Evolutionary conservation across 2,113 vertebrate species (phyloP).

Genomic region (Podarcis raffonei): DNA sequence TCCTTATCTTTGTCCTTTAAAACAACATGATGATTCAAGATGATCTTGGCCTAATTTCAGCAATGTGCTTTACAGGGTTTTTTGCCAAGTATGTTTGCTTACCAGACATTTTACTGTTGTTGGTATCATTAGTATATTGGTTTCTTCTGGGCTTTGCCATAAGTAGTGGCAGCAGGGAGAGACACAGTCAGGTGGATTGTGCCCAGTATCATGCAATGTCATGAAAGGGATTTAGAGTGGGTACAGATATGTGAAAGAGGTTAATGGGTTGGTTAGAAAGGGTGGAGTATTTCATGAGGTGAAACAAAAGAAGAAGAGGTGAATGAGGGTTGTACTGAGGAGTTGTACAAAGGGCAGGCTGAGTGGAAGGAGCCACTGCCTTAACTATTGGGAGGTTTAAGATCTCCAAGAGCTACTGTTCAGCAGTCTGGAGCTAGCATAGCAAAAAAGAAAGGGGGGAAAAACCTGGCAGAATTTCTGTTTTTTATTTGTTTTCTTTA

Average conservation of each 20-base stretch:
- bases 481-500: too few relatives aligned
- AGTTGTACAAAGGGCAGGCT: not conserved
- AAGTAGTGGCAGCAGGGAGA: not conserved
- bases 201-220: not conserved
- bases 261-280: not conserved
- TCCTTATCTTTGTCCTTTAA: conserved; percentile 8
- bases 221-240: not conserved
- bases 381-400: not conserved
- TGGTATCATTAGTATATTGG: not conserved
- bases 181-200: not conserved
- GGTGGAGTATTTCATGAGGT: not conserved
- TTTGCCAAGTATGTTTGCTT: not conserved
- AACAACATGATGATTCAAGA: conserved; percentile 7
- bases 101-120: not conserved
- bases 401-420: not conserved
- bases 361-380: not conserved
- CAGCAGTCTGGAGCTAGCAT: not conserved
- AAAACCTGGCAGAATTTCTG: too few relatives aligned
- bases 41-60: conserved; percentile 10
- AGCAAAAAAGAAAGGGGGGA: too few relatives aligned
- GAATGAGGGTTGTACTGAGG: not conserved
- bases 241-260: not conserved
- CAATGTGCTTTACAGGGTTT: not conserved
- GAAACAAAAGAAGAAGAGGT: not conserved
- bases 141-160: not conserved